Evolutionary conservation across 2,113 vertebrate species (phyloP).

Genomic region (Alouatta palliata): DNA sequence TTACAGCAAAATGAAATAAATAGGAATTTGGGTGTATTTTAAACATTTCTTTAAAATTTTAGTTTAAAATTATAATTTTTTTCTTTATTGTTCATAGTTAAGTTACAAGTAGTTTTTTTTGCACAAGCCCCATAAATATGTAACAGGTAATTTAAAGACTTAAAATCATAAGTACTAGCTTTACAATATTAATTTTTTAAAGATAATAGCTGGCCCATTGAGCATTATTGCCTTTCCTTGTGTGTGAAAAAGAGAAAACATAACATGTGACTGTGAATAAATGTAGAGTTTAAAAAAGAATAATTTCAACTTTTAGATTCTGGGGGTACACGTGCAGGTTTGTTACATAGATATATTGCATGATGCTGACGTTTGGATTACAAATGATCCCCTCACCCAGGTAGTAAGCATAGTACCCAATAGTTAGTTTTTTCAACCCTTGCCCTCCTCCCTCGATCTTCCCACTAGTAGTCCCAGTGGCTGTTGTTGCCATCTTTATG

Average conservation of each 20-base stretch:
- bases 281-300: background rate
- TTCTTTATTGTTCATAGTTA: slow-evolving; percentile 12
- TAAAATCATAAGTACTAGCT: slow-evolving; percentile 15
- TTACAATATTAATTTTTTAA: slow-evolving; percentile 14
- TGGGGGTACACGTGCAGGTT: too few species aligned
- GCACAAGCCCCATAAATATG: too few species aligned
- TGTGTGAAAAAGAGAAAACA: slow-evolving; percentile 25
- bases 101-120: background rate
- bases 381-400: too few species aligned
- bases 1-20: slow-evolving; percentile 30
- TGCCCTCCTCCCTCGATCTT: too few species aligned
- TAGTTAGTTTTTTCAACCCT: too few species aligned
- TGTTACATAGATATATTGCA: too few species aligned
- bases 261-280: background rate
- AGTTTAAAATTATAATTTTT: background rate
- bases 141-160: background rate
- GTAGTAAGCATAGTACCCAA: too few species aligned
- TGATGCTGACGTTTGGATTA: too few species aligned
- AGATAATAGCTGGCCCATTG: background rate
- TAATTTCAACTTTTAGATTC: too few species aligned
- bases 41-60: background rate
- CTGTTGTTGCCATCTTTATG: too few species aligned
- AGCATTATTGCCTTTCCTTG: slow-evolving; percentile 11
- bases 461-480: too few species aligned
- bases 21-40: slow-evolving; percentile 22